Evolutionary conservation across 2,888 invertebrate species (phyloP), one percentile per base, ranked within the genome.

Genomic region (Mimas tiliae): DNA sequence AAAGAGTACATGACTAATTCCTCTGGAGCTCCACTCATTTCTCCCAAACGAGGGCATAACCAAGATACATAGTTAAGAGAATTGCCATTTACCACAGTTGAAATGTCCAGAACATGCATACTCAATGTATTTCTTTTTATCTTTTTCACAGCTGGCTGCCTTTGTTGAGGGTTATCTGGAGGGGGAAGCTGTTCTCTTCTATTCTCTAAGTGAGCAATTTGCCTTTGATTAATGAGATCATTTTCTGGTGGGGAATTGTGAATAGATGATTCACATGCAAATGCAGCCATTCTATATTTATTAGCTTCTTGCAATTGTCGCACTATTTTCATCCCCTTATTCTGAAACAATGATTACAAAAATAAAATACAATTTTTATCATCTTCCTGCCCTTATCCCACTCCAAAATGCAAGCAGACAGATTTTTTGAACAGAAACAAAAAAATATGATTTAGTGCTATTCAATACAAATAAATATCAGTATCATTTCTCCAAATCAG

Each of bases 1-100:
- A 99, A 94, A 45, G 98, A 97, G 84, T 98, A 98, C 79, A 98
- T 95, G 73, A 98, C 97, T 63, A 98, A 95, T 83, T 98, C 98
- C 83, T 98, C 98, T 0, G 99, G 98, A 38, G 96, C 96, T 53
- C 96, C 96, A 67, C 90, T 92, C 74, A 95, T 94, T 78, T 96
- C 95, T 19, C 95, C 95, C 70, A 95, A 94, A 76, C 96, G 96
- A 72, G 95, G 94, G 69, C 95, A 95, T 70, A 96, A 87, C 97
- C 97, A 97, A 38, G 95, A 94, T 6, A 95, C 95, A 81, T 94
- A 93, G 55, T 96, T 97, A 21, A 93, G 93, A 66, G 95, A 94
- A 68, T 95, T 95, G 21, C 95, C 95, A 76, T 94, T 89, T 69
- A 97, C 82, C 71, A 96, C 95, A 75, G 95, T 95, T 27, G 96